Evolutionary conservation across 2,888 invertebrate genomes (phyloP), one percentile per base, ranked within the genome.

Genomic region (Lasioglossum zephyrum): DNA sequence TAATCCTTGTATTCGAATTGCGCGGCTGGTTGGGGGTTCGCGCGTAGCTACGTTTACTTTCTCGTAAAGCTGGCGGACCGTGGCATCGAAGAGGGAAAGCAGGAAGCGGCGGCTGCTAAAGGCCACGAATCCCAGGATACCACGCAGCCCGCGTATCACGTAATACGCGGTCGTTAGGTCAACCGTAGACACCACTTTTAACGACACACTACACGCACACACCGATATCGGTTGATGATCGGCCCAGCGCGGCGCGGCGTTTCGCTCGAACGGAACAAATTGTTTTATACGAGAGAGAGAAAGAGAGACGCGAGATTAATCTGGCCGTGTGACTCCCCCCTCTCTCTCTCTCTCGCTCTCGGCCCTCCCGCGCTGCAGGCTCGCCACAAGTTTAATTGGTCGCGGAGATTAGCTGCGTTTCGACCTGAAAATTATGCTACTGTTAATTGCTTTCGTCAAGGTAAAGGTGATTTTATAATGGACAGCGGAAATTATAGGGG

Each of bases 81-180:
- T 88, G 79, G 75, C 81, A 76, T 76, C 69, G 80, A 72, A 36
- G 79, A 77, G 79, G 82, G 63, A 79, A 82, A 76, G 79, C 75
- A 73, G 87, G 78, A 77, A 82, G 73, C 78, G 82, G 63, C 41
- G 31, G n/a, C 11, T 66, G 70, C 78, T 82, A 88, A 86, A 90
- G 88, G 85, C 87, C 83, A 86, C 78, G 76, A 53, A 88, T n/a
- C 57, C 57, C 57, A 57, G 76, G 70, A 83, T 83, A 76, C 84
- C 75, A 49, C 75, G 66, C 13, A 63, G 36, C 41, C 22, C 47
- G 69, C 76, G 78, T 73, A 83, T 88, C 90, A 73, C 81, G 84
- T 84, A 90, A 88, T 87, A 85, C 88, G 82, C 84, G 83, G 80
- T 81, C 85, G 83, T 88, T 81, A 82, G 90, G 88, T 89, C 88